Evolutionary conservation across 1,140 invertebrate species (phyloP).

Genomic region (Drosophila willistoni): DNA sequence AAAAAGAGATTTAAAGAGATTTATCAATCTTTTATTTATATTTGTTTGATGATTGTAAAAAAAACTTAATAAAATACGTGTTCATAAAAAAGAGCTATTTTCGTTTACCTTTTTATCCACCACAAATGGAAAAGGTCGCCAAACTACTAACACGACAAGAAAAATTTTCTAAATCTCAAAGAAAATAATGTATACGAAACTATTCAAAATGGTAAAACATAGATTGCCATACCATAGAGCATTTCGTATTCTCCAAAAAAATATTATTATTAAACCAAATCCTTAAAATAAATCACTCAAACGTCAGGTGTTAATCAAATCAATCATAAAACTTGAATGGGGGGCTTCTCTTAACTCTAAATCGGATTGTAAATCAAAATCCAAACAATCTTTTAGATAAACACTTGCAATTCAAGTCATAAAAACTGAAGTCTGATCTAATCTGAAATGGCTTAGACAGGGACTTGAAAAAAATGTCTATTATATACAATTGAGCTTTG

Average conservation of each 20-base stretch:
- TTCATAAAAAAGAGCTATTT: too few species aligned
- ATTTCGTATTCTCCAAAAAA: neutral
- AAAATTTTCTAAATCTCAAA: too few species aligned
- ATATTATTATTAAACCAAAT: constrained; percentile 5
- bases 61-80: too few species aligned
- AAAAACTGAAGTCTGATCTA: neutral
- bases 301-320: constrained; percentile 35
- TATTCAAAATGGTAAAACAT: too few species aligned
- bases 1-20: too few species aligned
- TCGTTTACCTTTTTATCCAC: too few species aligned
- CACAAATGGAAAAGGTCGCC: too few species aligned
- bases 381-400: constrained; percentile 2
- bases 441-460: neutral
- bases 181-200: too few species aligned
- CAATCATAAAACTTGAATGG: constrained; percentile 1
- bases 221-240: neutral
- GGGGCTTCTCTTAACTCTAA: constrained; percentile 18
- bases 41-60: too few species aligned
- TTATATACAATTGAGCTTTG: neutral
- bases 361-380: constrained; percentile 46
- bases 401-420: neutral
- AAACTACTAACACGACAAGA: too few species aligned
- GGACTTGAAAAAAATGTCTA: neutral
- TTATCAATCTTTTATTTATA: too few species aligned
- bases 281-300: constrained; percentile 35